These are phyloP conservation scores for Epicauta chinensis DNA, from an alignment of 1,140 invertebrate species.

Conservation along the genomic window DNA sequence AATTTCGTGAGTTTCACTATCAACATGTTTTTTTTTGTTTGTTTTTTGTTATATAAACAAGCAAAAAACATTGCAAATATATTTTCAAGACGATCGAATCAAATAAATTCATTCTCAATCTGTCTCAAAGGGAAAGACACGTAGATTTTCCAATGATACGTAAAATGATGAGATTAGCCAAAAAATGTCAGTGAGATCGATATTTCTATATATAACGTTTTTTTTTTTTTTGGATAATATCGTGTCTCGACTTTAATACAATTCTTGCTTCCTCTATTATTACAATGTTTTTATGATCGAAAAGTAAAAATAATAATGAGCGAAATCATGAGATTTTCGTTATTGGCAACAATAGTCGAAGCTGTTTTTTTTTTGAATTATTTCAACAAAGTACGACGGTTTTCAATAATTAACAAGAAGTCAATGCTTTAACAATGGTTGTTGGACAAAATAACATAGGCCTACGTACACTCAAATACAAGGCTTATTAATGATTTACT, in stretches of 20 bases:
- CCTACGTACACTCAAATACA: slow-evolving; percentile 25
- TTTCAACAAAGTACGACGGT: background rate
- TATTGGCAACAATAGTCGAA: slow-evolving; percentile 15
- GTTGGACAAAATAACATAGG: slow-evolving; percentile 15
- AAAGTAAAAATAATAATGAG: background rate
- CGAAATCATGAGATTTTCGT: too few relatives aligned
- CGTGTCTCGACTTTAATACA: too few relatives aligned
- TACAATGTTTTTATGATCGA: background rate
- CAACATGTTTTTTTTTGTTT: slow-evolving; percentile 5
- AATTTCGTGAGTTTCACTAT: slow-evolving; percentile 22
- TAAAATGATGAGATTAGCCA: background rate
- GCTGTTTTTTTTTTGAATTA: background rate
- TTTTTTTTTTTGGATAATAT: too few relatives aligned
- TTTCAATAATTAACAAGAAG: slow-evolving; percentile 10
- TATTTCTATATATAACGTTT: too few relatives aligned
- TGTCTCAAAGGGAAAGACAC: background rate
- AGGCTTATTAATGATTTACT: slow-evolving; percentile 6
- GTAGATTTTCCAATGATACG: background rate
- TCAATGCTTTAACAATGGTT: background rate
- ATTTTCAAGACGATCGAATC: slow-evolving; percentile 7
- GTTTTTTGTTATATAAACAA: slow-evolving; percentile 9
- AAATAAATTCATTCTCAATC: slow-evolving; percentile 9
- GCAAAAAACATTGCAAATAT: slow-evolving; percentile 10
- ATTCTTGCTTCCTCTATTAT: too few relatives aligned
- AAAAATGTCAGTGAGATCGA: too few relatives aligned